A percentile compares a stretch with the other conserved stretches of the same genome.
These are phyloP conservation scores for Oscheius sp. DNA, from an alignment of 2,888 invertebrate genomes.

Conservation along the genomic window DNA sequence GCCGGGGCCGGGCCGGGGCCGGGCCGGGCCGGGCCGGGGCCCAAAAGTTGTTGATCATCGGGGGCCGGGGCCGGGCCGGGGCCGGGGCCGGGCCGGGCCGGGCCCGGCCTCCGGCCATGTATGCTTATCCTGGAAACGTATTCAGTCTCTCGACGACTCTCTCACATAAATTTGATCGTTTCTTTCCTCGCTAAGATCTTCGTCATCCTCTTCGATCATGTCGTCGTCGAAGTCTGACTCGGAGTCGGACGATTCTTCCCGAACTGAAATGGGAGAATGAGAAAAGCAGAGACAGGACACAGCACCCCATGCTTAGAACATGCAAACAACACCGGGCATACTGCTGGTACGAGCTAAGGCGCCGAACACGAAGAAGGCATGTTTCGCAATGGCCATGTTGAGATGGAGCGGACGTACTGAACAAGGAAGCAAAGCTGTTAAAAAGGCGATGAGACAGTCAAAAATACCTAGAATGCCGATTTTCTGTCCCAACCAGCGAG, in stretches of 20 bases:
- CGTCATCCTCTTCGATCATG: slow-evolving; percentile 71
- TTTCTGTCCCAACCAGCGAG: slow-evolving; percentile 72
- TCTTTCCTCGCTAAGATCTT: slow-evolving; percentile 64
- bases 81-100: too few relatives aligned
- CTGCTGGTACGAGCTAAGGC: slow-evolving; percentile 27
- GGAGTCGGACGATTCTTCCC: slow-evolving; percentile 68
- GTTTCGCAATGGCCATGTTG: slow-evolving; percentile 53
- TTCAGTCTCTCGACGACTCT: not conserved
- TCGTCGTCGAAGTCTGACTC: slow-evolving; percentile 70
- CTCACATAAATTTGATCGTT: slow-evolving; percentile 61
- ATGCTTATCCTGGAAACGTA: not conserved
- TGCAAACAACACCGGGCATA: slow-evolving; percentile 17
- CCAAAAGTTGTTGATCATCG: too few relatives aligned
- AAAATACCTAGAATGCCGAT: slow-evolving; percentile 71
- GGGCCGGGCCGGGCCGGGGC: too few relatives aligned
- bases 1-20: too few relatives aligned
- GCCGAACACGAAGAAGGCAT: slow-evolving; percentile 55
- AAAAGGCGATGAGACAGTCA: not conserved
- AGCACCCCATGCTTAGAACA: not conserved
- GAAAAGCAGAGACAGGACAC: not conserved
- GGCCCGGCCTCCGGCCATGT: too few relatives aligned
- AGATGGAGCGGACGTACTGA: slow-evolving; percentile 57
- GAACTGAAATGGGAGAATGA: slow-evolving; percentile 55
- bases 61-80: too few relatives aligned
- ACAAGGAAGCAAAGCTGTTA: slow-evolving; percentile 13